Base-by-base conservation (phyloP, 2,113 vertebrate species). In the Danionella cerebrum region DNA sequence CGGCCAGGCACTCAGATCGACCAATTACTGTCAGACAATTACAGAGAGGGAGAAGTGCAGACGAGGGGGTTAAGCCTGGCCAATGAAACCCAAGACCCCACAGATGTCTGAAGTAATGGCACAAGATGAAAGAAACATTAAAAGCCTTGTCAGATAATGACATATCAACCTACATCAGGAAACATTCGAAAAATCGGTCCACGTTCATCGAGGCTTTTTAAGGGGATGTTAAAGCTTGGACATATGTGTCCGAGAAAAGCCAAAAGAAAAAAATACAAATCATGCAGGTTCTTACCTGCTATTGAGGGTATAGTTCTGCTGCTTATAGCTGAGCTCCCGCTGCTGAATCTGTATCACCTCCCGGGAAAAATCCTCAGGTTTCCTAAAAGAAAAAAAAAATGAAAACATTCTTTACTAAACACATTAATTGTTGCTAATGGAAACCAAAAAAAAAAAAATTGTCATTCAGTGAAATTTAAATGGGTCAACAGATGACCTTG, bases 341-440 rank as follows among this genome's bases (percentile, higher is more conserved):
- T 97, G 93, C 78, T 96, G 96, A 78, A 98, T 88, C 76, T 92
- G 89, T 79, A 96, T 88, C 21, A 98, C 82, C 66, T 97, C 91
- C 76, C 88, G 86, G 1, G 94, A 98, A 62, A 98, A 87, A 84
- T 98, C 96, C 58, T 96, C 94, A 0, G 96, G 96, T 63, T 91
- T 95, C 89, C 96, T 98, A 58, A 0, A 18, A 79, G 31, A n/a
- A 69, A 58, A 19, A 18, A 70, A 6, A 68, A 35, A 58, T 48
- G 69, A 47, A 66, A 33, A 36, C 6, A n/a, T n/a, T n/a, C n/a
- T n/a, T n/a, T n/a, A n/a, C n/a, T n/a, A n/a, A n/a, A n/a, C n/a
- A n/a, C n/a, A n/a, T n/a, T n/a, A n/a, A n/a, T n/a, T n/a, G n/a
- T n/a, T n/a, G n/a, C n/a, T n/a, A n/a, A n/a, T n/a, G 36, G 33